Percentiles rank a stretch among this genome's conserved stretches.
phyloP scores from a whole-genome alignment of 2,113 vertebrate species.

The Pimephales promelas region DNA sequence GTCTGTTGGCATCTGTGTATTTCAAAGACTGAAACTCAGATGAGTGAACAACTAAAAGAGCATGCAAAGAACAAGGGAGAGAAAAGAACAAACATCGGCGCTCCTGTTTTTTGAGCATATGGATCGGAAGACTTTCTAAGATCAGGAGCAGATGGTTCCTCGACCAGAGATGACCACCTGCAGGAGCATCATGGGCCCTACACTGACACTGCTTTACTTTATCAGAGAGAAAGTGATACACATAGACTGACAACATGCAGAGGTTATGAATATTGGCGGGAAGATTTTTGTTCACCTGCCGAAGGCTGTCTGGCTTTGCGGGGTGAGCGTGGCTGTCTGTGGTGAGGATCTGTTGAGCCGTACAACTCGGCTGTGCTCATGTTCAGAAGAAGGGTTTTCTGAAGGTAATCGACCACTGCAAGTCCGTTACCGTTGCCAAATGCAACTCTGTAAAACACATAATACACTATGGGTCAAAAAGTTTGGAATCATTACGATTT shows the following conservation, averaged over 20 bases:
- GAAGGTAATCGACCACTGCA: conserved; percentile 95
- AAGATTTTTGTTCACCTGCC: conserved; percentile 80
- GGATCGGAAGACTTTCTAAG: conserved; percentile 17
- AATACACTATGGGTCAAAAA: neutral
- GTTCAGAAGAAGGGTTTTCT: conserved; percentile 92
- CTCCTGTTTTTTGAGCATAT: conserved; percentile 1
- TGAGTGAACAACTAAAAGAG: conserved; percentile 45
- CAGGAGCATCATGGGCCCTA: neutral
- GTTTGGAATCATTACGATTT: neutral
- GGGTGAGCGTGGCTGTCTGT: conserved; percentile 90
- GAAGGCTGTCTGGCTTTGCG: conserved; percentile 90
- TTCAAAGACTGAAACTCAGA: conserved; percentile 47
- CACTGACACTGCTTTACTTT: neutral
- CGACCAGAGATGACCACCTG: conserved; percentile 20
- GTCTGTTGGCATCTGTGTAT: conserved; percentile 24
- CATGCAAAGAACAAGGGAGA: conserved; percentile 10
- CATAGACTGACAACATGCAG: conserved; percentile 21
- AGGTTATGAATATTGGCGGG: conserved; percentile 7
- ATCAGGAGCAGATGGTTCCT: conserved; percentile 37
- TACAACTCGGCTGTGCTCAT: conserved; percentile 89
- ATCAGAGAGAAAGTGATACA: neutral
- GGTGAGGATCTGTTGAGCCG: conserved; percentile 89
- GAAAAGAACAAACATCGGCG: neutral
- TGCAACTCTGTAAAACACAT: conserved; percentile 82
- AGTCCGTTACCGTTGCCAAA: conserved; percentile 95